Base-by-base conservation (phyloP, 2,888 invertebrate genomes). In the Hypomecis atomaria region DNA sequence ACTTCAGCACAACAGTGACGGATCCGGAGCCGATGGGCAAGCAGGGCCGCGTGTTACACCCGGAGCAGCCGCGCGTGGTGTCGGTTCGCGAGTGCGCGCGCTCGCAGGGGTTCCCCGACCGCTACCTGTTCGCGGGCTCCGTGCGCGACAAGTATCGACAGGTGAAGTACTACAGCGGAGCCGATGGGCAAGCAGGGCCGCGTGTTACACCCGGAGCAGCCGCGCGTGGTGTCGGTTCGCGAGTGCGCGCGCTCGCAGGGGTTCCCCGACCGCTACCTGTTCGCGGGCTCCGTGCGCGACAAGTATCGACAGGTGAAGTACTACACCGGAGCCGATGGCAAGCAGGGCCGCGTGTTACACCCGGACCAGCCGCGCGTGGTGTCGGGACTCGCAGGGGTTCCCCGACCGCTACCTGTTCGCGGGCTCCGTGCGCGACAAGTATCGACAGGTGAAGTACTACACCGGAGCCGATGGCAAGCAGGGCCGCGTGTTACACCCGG, bases 1-100 rank as follows among this genome's bases (percentile, higher is more conserved):
- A 96, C 92, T 97, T 97, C 86, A 95, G 96, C 72, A 97, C 97
- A 0, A 97, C 97, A 0, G 95, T 96, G 65, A 96, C 96, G 23
- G 97, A 97, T 89, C 97, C 97, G 13, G 97, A 97, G 83, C 97
- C 97, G 0, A 97, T 97, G 96, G 97, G 97, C 69, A 97, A 97
- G 92, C 97, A 97, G 90, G 97, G 97, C 57, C 94, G 97, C 75
- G 96, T 97, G 55, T 88, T 97, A 69, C 97, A 97, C 87, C 97
- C 97, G 4, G 94, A 94, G 76, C 96, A 96, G 84, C 90, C 95
- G 76, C 93, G 97, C 63, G 96, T 97, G 0, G 96, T 98, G n/a
- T 96, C 97, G 66, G 96, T 97, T 9, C 88, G 97, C 10, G 98
- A 98, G 85, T 97, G 97, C 85, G 97, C 97, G 7, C 93, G 97